A percentile compares a stretch with the other conserved stretches of the same genome.
Evolutionary conservation across 2,113 vertebrate genomes (phyloP).

Genomic region (Siphamia tubifer): DNA sequence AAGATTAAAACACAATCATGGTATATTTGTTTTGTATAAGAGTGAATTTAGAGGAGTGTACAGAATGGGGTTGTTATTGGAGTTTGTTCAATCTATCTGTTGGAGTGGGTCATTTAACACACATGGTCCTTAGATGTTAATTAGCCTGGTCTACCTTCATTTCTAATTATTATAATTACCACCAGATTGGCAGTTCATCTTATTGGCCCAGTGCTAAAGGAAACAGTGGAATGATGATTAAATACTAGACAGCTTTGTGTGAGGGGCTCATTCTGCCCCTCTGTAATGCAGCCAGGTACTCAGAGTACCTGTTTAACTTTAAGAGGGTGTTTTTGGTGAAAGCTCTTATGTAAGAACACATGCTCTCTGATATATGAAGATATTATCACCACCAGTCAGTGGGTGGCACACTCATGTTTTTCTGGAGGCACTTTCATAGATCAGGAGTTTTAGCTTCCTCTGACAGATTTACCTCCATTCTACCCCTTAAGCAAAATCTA

Average conservation of each 20-base stretch:
- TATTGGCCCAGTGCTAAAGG: constrained; percentile 1
- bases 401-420: constrained; percentile 9
- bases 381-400: constrained; percentile 21
- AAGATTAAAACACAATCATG: constrained; percentile 3
- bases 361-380: constrained; percentile 13
- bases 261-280: not conserved
- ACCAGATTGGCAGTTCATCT: constrained; percentile 59
- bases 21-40: not conserved
- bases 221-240: constrained; percentile 23
- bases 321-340: constrained; percentile 3
- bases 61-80: constrained; percentile 4
- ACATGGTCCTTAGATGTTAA: constrained; percentile 62
- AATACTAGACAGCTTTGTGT: not conserved
- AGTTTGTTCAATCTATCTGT: constrained; percentile 53
- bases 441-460: constrained; percentile 10
- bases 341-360: constrained; percentile 23
- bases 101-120: constrained; percentile 69
- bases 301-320: constrained; percentile 10
- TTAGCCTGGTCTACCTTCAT: constrained; percentile 53
- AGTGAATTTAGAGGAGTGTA: not conserved
- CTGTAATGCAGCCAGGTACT: not conserved
- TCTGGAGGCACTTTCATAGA: constrained; percentile 3
- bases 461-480: constrained; percentile 29
- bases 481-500: not conserved
- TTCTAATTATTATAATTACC: constrained; percentile 76